Percentiles rank a stretch among this genome's conserved stretches.
phyloP scores from a whole-genome alignment of 2,797 vertebrate species.

The Pseudomugil gertrudae region DNA sequence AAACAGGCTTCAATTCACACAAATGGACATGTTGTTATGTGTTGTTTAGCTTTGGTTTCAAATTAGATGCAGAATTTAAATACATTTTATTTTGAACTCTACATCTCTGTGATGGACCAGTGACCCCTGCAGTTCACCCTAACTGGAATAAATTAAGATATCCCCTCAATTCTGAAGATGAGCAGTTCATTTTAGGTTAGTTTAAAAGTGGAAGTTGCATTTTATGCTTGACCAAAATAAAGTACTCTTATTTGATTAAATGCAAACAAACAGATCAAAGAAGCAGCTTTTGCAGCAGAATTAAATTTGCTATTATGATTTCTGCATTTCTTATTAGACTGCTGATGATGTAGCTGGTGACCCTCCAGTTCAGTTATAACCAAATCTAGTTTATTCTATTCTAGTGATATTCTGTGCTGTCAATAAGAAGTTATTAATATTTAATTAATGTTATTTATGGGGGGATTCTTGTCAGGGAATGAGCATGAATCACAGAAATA shows the following conservation, averaged over 20 bases:
- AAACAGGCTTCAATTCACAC: not conserved
- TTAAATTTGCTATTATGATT: not conserved
- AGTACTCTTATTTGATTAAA: not conserved
- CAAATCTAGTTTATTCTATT: no score
- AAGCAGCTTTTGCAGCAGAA: not conserved
- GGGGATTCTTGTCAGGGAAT: not conserved
- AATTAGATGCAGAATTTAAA: constrained; percentile 1
- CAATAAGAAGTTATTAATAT: constrained; percentile 11
- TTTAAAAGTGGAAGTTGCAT: not conserved
- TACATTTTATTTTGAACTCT: not conserved
- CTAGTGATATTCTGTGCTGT: constrained; percentile 10
- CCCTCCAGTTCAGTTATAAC: not conserved
- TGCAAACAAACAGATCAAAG: not conserved
- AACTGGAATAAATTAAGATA: not conserved
- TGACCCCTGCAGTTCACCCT: no score
- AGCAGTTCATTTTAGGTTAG: not conserved
- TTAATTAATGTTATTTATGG: constrained; percentile 30
- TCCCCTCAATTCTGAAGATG: not conserved
- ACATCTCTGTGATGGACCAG: not conserved
- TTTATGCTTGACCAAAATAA: not conserved
- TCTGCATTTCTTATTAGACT: not conserved
- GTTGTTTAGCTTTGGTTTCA: constrained; percentile 1
- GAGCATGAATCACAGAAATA: constrained; percentile 5
- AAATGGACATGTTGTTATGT: not conserved
- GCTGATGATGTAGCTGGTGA: not conserved